Conservation (phyloP, 2,888 invertebrate species). For the Mythimna impura region DNA sequence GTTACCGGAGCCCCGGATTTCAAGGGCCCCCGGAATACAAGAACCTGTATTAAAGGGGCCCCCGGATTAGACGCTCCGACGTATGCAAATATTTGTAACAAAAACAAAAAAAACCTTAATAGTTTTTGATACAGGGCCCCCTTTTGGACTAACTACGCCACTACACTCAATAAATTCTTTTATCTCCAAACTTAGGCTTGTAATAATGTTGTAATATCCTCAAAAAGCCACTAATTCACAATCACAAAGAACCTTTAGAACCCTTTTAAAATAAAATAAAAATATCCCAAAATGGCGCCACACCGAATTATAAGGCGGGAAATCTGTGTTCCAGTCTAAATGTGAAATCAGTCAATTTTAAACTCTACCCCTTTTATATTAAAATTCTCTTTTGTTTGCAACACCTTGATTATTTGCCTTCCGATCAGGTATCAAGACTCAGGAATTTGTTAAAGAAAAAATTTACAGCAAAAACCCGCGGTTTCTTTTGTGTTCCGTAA, state of each 20-base stretch:
- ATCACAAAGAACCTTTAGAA: constrained; percentile 47
- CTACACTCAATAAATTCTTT: constrained; percentile 25
- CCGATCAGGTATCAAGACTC: constrained; percentile 79
- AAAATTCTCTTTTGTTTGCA: constrained; percentile 33
- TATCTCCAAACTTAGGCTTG: constrained; percentile 26
- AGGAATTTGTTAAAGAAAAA: constrained; percentile 81
- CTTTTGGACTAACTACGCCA: too few relatives aligned
- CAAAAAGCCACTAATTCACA: constrained; percentile 64
- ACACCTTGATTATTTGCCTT: constrained; percentile 67
- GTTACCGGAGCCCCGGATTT: too few relatives aligned
- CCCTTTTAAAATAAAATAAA: constrained; percentile 65
- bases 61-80: too few relatives aligned
- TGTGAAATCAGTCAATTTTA: constrained; percentile 63
- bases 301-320: constrained; percentile 61
- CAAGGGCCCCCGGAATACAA: too few relatives aligned
- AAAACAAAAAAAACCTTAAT: too few relatives aligned
- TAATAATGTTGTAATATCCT: constrained; percentile 64
- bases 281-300: constrained; percentile 72
- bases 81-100: too few relatives aligned
- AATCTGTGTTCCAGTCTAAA: constrained; percentile 63
- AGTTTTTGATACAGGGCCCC: too few relatives aligned
- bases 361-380: constrained; percentile 66
- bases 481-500: constrained; percentile 83
- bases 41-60: too few relatives aligned
- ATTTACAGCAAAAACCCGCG: constrained; percentile 80